phyloP scores from a whole-genome alignment of 2,797 vertebrate genomes.

The Manis javanica region DNA sequence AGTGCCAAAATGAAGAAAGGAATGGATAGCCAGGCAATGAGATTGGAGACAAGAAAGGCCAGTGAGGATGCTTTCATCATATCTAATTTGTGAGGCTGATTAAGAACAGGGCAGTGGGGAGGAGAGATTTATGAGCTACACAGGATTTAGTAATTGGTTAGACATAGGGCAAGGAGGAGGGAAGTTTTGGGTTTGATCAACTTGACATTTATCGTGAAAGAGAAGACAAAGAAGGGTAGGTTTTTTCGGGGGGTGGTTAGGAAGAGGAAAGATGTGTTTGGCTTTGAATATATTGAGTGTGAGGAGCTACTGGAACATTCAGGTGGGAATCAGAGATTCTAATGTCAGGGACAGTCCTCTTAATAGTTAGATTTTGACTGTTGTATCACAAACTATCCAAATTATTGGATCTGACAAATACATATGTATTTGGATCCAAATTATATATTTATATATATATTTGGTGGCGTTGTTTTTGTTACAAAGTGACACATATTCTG shows the following conservation, averaged over 20 bases:
- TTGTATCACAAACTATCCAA: background rate
- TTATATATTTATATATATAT: background rate
- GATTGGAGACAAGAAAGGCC: background rate
- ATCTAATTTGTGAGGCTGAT: background rate
- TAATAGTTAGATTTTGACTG: background rate
- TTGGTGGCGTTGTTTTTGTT: background rate
- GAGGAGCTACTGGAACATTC: background rate
- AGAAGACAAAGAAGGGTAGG: background rate
- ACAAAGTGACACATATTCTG: background rate
- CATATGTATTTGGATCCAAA: background rate
- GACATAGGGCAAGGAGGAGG: background rate
- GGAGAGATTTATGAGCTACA: background rate
- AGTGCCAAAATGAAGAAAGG: too few species aligned
- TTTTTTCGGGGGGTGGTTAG: background rate
- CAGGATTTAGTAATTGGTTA: background rate
- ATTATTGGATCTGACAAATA: background rate
- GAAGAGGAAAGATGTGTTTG: constrained; percentile 8
- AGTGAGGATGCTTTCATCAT: background rate
- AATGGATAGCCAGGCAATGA: background rate
- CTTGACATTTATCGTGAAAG: background rate
- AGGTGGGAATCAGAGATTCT: background rate
- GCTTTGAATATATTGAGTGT: background rate
- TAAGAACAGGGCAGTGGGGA: background rate
- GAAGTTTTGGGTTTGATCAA: background rate
- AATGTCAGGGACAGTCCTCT: background rate